phyloP scores from a whole-genome alignment of 2,888 invertebrate species.

The Papilio elwesi region DNA sequence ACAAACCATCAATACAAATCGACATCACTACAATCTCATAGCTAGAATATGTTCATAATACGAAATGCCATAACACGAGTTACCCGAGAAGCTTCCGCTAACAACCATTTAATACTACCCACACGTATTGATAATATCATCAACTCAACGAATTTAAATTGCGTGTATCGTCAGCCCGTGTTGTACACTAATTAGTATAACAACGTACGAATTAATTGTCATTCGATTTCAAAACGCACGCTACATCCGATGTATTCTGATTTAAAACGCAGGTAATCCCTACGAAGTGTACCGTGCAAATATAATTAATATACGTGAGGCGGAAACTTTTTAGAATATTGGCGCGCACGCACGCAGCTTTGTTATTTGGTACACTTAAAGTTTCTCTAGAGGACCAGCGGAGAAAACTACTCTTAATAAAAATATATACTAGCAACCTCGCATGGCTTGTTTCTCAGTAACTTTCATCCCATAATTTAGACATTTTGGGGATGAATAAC shows the following conservation, averaged over 20 bases:
- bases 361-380: neutral
- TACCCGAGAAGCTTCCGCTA: neutral
- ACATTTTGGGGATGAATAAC: too few species aligned
- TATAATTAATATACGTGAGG: neutral
- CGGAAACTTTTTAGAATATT: neutral
- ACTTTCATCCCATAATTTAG: too few species aligned
- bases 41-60: neutral
- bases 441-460: too few species aligned
- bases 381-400: neutral
- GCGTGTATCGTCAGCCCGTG: constrained; percentile 20
- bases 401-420: too few species aligned
- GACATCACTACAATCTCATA: neutral
- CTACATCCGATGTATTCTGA: neutral
- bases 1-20: neutral
- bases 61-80: neutral
- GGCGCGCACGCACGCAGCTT: too few species aligned
- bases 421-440: too few species aligned
- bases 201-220: constrained; percentile 25
- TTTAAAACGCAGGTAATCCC: neutral
- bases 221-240: constrained; percentile 16
- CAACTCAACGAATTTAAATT: constrained; percentile 3
- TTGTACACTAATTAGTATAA: constrained; percentile 27
- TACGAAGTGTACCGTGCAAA: neutral
- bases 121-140: constrained; percentile 26
- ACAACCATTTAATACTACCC: constrained; percentile 1